Evolutionary conservation across 2,797 vertebrate species (phyloP), one percentile per base, ranked within the genome.

Genomic region (Sus cebifrons): DNA sequence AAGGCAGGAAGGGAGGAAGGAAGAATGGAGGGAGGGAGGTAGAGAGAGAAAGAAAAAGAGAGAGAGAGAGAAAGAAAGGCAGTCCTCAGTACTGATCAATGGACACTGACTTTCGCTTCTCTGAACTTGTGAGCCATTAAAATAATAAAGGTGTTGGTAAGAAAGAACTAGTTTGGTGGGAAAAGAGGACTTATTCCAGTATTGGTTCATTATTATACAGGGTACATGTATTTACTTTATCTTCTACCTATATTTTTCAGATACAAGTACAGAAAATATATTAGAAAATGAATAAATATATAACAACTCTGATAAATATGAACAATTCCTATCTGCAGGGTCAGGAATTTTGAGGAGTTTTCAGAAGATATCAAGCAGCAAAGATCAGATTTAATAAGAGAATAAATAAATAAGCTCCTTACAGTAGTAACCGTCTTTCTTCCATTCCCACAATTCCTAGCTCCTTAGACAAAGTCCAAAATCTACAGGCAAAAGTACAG

Each of bases 401-500:
- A 65, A 88, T 78, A 70, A 85, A 32, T 62, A 88, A 87, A 16
- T 36, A 83, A 96, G 29, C 9, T 56, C 44, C 17, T 84, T 25
- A 6, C 11, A 78, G 20, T 29, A 12, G 14, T 5, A 40, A 85
- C 11, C 74, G n/a, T 12, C 16, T 40, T 86, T 11, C 27, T 86
- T 78, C 36, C 15, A 54, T 49, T 49, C 44, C 44, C 9, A 10
- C 44, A 49, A 10, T 49, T 49, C 44, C 5, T 8, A 4, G 58
- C 10, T 73, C 74, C 58, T 7, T 13, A 21, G 25, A 87, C 4
- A 94, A 79, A 85, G 74, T 10, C 8, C 65, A 60, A 71, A 71
- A 44, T 3, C 12, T 73, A 2, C 15, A 67, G 65, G 17, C 18
- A 56, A 18, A 84, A n/a, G 29, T 52, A 60, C 2, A 79, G 4